phyloP scores from a whole-genome alignment of 2,797 vertebrate species.

The Lophotriccus pileatus region DNA sequence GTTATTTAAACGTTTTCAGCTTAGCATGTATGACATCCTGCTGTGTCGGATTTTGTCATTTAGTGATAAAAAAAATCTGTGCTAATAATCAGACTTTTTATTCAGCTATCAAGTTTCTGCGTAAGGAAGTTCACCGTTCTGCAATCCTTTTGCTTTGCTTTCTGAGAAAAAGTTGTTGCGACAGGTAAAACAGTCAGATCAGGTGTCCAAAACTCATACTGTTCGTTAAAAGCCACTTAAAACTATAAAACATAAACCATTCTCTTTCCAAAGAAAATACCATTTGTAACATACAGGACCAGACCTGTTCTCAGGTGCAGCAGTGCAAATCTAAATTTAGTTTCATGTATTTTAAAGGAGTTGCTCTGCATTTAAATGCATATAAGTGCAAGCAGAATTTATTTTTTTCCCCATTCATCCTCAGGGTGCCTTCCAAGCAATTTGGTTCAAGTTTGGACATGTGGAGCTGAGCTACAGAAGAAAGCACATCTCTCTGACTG shows the following conservation, averaged over 20 bases:
- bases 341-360: conserved; percentile 44
- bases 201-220: conserved; percentile 19
- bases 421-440: conserved; percentile 51
- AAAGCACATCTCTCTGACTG: background rate
- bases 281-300: conserved; percentile 37
- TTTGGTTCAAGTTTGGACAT: conserved; percentile 59
- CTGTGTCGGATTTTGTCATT: background rate
- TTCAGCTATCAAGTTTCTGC: background rate
- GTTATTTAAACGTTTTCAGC: background rate
- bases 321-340: conserved; percentile 63
- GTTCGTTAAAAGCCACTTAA: conserved; percentile 46
- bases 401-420: conserved; percentile 37
- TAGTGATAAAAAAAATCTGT: background rate
- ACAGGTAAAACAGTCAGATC: conserved; percentile 32
- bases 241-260: conserved; percentile 22
- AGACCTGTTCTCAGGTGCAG: conserved; percentile 55
- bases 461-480: background rate
- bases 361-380: conserved; percentile 33
- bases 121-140: background rate
- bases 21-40: background rate
- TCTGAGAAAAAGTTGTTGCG: background rate
- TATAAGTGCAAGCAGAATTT: conserved; percentile 18
- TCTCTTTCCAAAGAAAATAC: conserved; percentile 53
- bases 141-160: background rate
- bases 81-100: background rate